A percentile compares a stretch with the other conserved stretches of the same genome.
These are phyloP conservation scores for Thunnus maccoyii DNA, from an alignment of 2,113 vertebrate species.

Conservation along the genomic window DNA sequence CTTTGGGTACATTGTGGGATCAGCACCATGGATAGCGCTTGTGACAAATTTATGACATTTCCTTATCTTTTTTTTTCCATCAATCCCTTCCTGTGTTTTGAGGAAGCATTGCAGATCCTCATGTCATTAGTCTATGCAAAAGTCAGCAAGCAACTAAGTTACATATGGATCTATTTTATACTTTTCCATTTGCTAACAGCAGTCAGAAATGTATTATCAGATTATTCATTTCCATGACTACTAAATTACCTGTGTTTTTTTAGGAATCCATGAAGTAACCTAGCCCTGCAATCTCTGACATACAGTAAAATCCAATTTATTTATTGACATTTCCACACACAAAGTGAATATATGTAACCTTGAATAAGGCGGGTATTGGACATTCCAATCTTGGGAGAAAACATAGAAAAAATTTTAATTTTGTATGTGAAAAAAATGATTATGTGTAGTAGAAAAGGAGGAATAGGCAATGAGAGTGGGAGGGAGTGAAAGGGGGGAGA, in stretches of 20 bases:
- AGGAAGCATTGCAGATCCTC: background rate
- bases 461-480: background rate
- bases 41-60: too few species aligned
- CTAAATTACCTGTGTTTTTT: background rate
- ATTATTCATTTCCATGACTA: background rate
- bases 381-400: background rate
- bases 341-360: background rate
- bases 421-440: background rate
- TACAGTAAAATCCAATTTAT: background rate
- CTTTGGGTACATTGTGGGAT: background rate
- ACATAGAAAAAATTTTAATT: background rate
- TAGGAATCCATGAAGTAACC: background rate
- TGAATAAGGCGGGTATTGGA: background rate
- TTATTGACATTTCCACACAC: background rate
- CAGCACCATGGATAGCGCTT: background rate
- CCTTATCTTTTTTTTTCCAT: too few species aligned
- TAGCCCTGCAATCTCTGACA: background rate
- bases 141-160: background rate
- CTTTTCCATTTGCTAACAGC: background rate
- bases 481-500: background rate
- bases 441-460: background rate
- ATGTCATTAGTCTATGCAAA: background rate
- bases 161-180: background rate
- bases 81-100: background rate
- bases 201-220: background rate